phyloP scores from a whole-genome alignment of 2,888 invertebrate species.

The Nemotelus pantherinus region DNA sequence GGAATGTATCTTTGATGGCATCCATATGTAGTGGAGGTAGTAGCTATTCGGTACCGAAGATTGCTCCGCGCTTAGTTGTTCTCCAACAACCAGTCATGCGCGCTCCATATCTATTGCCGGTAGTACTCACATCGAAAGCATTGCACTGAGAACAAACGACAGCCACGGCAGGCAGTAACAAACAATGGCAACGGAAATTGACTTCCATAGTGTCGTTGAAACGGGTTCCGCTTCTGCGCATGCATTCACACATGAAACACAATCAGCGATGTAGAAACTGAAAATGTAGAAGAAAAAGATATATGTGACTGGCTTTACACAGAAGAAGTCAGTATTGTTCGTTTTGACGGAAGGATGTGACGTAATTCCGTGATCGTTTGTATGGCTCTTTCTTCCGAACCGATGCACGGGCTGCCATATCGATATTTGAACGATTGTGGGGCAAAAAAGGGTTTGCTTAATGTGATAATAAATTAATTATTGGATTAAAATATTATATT shows the following conservation, averaged over 20 bases:
- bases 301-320: not conserved
- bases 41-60: too few species aligned
- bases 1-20: too few species aligned
- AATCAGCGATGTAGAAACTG: not conserved
- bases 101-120: too few species aligned
- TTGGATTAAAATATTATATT: too few species aligned
- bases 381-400: not conserved
- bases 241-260: not conserved
- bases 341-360: conserved; percentile 22
- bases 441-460: not conserved
- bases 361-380: conserved; percentile 15
- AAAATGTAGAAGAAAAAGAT: not conserved
- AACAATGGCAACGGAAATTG: conserved; percentile 30
- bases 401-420: conserved; percentile 7
- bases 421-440: not conserved
- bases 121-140: not conserved
- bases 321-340: not conserved
- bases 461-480: too few species aligned
- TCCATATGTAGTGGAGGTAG: too few species aligned
- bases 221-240: conserved; percentile 22
- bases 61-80: too few species aligned
- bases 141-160: not conserved
- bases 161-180: not conserved
- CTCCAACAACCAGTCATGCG: too few species aligned
- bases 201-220: conserved; percentile 12